phyloP scores from a whole-genome alignment of 2,797 vertebrate genomes.

The Malurus leucopterus region DNA sequence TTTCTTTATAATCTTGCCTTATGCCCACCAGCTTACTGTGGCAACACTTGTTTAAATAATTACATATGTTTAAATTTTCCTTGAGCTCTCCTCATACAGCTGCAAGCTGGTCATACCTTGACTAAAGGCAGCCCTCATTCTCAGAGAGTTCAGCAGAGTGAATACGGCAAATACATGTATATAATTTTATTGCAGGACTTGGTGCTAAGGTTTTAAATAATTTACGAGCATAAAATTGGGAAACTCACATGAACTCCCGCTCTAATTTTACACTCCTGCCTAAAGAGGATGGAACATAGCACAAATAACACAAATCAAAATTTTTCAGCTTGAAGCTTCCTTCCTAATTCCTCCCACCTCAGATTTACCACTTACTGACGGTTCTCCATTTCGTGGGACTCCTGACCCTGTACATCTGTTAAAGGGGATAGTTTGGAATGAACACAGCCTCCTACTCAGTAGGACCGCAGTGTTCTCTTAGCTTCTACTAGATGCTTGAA shows the following conservation, averaged over 20 bases:
- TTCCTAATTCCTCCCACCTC: conserved; percentile 31
- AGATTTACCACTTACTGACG: neutral
- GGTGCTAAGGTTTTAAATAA: conserved; percentile 21
- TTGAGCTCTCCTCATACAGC: neutral
- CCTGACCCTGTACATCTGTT: conserved; percentile 43
- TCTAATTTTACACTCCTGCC: conserved; percentile 36
- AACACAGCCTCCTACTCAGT: conserved; percentile 37
- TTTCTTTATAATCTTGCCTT: neutral
- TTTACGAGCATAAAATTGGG: conserved; percentile 39
- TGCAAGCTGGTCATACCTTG: neutral
- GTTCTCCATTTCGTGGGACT: conserved; percentile 1
- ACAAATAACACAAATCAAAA: conserved; percentile 37
- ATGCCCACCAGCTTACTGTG: conserved; percentile 11
- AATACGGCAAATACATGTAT: neutral
- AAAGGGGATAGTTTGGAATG: conserved; percentile 40
- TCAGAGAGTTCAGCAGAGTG: neutral
- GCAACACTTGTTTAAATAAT: conserved; percentile 8
- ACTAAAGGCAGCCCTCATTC: neutral
- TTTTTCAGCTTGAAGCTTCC: conserved; percentile 17
- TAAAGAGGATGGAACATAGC: conserved; percentile 3
- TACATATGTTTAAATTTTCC: conserved; percentile 29
- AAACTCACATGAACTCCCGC: conserved; percentile 14
- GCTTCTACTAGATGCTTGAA: conserved; percentile 49
- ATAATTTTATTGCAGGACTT: neutral
- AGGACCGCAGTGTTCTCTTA: conserved; percentile 38